phyloP scores from a whole-genome alignment of 2,113 vertebrate species.

The Engystomops pustulosus region DNA sequence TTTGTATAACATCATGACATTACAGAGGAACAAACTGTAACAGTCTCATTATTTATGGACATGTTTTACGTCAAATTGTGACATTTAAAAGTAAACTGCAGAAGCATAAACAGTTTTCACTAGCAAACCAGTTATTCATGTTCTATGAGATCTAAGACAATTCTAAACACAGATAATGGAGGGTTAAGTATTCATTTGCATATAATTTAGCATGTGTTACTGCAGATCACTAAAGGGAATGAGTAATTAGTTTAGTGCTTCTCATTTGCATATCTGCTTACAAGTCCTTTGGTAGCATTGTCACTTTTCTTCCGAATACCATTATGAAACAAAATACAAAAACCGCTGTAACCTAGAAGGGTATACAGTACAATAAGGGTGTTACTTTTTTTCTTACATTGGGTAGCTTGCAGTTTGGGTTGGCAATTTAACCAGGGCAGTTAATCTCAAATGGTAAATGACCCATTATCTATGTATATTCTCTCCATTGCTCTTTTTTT shows the following conservation, averaged over 20 bases:
- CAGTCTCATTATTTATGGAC: slow-evolving; percentile 17
- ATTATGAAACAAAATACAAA: slow-evolving; percentile 10
- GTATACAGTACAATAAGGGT: background rate
- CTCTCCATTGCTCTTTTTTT: too few species aligned
- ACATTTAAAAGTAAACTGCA: background rate
- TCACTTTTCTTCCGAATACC: slow-evolving; percentile 17
- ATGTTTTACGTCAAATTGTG: background rate
- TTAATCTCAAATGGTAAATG: background rate
- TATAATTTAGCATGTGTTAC: slow-evolving; percentile 11
- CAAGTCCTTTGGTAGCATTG: slow-evolving; percentile 2
- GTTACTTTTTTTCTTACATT: background rate
- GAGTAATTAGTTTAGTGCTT: slow-evolving; percentile 7
- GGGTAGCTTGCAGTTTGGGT: background rate
- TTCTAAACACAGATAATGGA: background rate
- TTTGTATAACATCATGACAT: background rate
- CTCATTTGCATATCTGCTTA: slow-evolving; percentile 36
- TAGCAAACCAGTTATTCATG: background rate
- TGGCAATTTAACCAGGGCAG: background rate
- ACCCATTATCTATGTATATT: too few species aligned
- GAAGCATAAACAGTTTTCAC: background rate
- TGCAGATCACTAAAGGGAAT: slow-evolving; percentile 15
- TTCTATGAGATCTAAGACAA: background rate
- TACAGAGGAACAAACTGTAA: background rate
- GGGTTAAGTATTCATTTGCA: slow-evolving; percentile 36
- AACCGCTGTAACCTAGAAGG: slow-evolving; percentile 10